Conservation (phyloP, 2,113 vertebrate species). For the Dasyurus viverrinus region DNA sequence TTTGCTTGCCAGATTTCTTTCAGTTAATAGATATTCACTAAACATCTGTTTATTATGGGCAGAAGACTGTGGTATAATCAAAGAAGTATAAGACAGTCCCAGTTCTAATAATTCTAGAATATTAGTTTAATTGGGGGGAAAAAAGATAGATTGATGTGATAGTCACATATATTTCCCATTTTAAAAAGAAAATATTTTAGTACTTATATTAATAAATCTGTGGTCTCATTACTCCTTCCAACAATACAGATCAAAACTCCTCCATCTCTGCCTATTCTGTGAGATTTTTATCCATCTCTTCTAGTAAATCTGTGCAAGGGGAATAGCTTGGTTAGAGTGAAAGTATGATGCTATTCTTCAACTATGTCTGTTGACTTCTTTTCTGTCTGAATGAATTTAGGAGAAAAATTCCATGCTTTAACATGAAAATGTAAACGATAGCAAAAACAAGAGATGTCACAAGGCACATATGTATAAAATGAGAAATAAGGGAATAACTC, state of each 20-base stretch:
- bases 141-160: background rate
- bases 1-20: background rate
- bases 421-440: background rate
- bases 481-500: background rate
- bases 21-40: background rate
- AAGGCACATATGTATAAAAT: background rate
- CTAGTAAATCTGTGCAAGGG: background rate
- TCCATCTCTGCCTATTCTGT: background rate
- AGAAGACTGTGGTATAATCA: background rate
- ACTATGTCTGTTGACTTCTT: background rate
- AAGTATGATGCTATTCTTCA: background rate
- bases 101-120: background rate
- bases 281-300: background rate
- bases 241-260: background rate
- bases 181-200: background rate
- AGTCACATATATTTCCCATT: background rate
- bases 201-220: background rate
- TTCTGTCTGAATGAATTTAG: background rate
- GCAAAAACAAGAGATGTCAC: background rate
- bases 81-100: background rate
- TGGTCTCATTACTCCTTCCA: background rate
- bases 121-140: background rate
- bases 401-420: background rate
- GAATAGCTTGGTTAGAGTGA: background rate
- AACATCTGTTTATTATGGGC: background rate